Base-by-base conservation (phyloP, 2,113 vertebrate genomes). In the Gadus chalcogrammus region DNA sequence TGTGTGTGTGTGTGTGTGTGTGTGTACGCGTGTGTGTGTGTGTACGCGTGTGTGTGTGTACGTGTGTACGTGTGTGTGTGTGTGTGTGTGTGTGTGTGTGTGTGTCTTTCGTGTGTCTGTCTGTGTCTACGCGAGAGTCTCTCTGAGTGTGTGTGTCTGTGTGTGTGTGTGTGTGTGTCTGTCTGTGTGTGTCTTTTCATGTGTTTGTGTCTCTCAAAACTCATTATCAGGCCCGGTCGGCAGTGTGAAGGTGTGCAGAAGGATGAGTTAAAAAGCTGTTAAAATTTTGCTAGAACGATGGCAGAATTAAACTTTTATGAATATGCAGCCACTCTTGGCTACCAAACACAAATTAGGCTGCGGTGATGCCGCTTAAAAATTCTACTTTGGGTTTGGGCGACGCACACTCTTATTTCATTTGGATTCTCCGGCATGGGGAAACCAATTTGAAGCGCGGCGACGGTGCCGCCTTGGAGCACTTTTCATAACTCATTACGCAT, bases 291-390 rank as follows among this genome's bases (percentile, higher is more conserved):
- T 62, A 77, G 71, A 69, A 71, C 11, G 42, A 75, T 76, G 38
- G 75, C 63, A 62, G 60, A 79, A 85, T 88, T 74, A 83, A 79
- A 83, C 77, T 68, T 82, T 85, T 77, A 86, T 83, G 84, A 72
- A 73, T 79, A 78, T 73, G 74, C 72, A 80, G 79, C 66, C 64
- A 63, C 73, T 55, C 65, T 63, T 52, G 56, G 68, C 63, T 53
- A 59, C 72, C 48, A 38, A 64, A 38, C 69, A 71, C 42, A 61
- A 79, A 75, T 78, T 71, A 76, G 67, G 9, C 13, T 22, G 75
- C 27, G 11, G 71, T 61, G 68, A 48, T 48, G 42, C 9, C 42
- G 42, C 42, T 48, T 48, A 12, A 9, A 48, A 79, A 77, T 77
- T 69, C 70, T 67, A 68, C 81, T 82, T 85, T 79, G 65, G 72